These are phyloP conservation scores for Harpagoxenus sublaevis DNA, from an alignment of 2,888 invertebrate species.

Conservation along the genomic window DNA sequence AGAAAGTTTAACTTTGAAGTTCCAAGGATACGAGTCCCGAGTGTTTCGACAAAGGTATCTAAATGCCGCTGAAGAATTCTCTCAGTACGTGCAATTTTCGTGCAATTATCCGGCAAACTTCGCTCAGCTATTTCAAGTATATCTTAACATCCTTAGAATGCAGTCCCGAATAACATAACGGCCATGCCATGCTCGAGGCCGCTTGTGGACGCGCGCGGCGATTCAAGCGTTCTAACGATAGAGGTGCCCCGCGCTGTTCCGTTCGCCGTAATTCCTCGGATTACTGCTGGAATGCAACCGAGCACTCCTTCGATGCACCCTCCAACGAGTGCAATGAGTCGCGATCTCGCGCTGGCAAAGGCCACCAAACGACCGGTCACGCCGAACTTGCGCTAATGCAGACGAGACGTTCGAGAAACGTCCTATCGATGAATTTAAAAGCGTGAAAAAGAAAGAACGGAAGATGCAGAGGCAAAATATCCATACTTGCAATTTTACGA, in stretches of 20 bases:
- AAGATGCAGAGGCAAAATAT: neutral
- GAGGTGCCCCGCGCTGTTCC: slow-evolving; percentile 15
- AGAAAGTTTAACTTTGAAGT: slow-evolving; percentile 27
- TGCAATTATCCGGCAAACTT: slow-evolving; percentile 35
- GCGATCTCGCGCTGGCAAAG: slow-evolving; percentile 64
- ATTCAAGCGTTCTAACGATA: slow-evolving; percentile 39
- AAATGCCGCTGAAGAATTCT: slow-evolving; percentile 36
- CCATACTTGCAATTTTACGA: neutral
- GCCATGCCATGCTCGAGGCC: slow-evolving; percentile 2
- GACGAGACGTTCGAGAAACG: slow-evolving; percentile 18
- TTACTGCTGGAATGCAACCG: slow-evolving; percentile 63
- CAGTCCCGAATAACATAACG: slow-evolving; percentile 10
- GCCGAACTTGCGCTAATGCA: slow-evolving; percentile 43
- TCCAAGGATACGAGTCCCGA: slow-evolving; percentile 8
- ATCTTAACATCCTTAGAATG: slow-evolving; percentile 37
- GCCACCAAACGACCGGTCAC: slow-evolving; percentile 66
- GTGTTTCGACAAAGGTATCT: slow-evolving; percentile 19
- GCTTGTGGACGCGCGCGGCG: neutral
- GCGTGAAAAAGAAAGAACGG: neutral
- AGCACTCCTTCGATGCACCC: slow-evolving; percentile 72
- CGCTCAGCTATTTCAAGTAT: slow-evolving; percentile 41
- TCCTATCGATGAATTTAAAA: slow-evolving; percentile 4
- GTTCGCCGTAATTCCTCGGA: slow-evolving; percentile 11
- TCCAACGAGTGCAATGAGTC: slow-evolving; percentile 43
- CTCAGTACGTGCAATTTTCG: slow-evolving; percentile 2